Base-by-base conservation (phyloP, 2,113 vertebrate genomes). In the Guaruba guarouba region DNA sequence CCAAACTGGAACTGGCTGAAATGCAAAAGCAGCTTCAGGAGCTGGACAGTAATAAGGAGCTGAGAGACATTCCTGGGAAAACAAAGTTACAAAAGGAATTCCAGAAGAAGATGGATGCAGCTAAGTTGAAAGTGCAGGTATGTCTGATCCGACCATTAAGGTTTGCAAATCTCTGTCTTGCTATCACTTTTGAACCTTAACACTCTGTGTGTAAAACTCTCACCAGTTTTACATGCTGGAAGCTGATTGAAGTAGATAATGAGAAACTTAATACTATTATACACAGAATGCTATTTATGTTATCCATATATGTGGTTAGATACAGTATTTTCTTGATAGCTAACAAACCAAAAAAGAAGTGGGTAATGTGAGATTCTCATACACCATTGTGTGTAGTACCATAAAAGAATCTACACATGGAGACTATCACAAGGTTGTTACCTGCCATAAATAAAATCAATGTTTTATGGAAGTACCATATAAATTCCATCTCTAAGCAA, bases 71-170 rank as follows among this genome's bases (percentile, higher is more conserved):
- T 83, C 90, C 97, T 85, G 95, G 98, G 82, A 98, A 98, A 88
- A 71, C 91, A 35, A 98, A 88, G 67, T 92, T 98, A 69, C 98
- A 98, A 82, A 98, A 95, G 76, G 98, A 98, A 51, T 98, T 98
- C 41, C 95, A 81, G 28, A 98, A 96, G 92, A 98, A 98, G 88
- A 98, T 98, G 94, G 98, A 98, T 75, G 96, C 97, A 33, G 97
- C 98, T 71, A 98, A 98, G 57, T 37, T 98, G 62, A 98, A 97
- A 98, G 95, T 98, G 23, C 98, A 98, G 98, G 98, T 98, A 97
- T 89, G 86, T 95, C n/a, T 83, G 27, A 75, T 73, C 61, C 59
- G 33, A 55, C 37, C 19, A 9, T 52, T 78, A 76, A 74, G 46
- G 61, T 49, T 44, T 77, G 44, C 27, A 83, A 63, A 43, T 90